Conservation (phyloP, 2,797 vertebrate genomes). For the Tympanoctomys barrerae region DNA sequence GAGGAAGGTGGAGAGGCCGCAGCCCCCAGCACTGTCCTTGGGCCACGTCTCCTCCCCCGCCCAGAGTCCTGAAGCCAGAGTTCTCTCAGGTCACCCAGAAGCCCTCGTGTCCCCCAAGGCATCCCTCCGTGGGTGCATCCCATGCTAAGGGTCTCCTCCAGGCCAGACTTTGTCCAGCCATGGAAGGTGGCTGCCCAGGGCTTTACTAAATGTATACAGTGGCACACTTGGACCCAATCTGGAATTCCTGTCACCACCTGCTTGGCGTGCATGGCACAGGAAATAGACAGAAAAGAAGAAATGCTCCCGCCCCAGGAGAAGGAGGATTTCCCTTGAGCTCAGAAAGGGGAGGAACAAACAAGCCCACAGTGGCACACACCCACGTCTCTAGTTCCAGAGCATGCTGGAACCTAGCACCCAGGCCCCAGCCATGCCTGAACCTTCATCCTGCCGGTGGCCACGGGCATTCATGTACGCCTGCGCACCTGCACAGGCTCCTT, state of each 20-base stretch:
- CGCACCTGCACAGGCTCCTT: background rate
- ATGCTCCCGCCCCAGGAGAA: background rate
- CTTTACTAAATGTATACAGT: background rate
- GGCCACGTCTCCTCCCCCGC: background rate
- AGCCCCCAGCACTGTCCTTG: background rate
- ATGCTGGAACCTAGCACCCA: rapidly evolving
- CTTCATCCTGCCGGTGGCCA: background rate
- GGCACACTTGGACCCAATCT: background rate
- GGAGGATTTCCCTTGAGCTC: background rate
- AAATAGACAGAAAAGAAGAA: background rate
- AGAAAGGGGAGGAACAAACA: background rate
- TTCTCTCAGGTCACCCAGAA: background rate
- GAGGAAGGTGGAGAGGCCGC: background rate
- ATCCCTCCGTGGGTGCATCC: background rate
- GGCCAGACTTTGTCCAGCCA: background rate
- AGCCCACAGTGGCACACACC: rapidly evolving
- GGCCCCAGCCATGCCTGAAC: background rate
- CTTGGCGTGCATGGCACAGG: background rate
- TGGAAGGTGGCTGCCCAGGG: background rate
- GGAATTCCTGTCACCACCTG: background rate
- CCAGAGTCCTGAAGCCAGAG: background rate
- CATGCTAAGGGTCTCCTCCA: background rate
- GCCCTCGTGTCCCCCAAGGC: background rate
- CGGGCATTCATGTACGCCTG: background rate
- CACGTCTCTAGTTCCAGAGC: background rate